These are phyloP conservation scores for Drymonia ruficornis DNA, from an alignment of 2,888 invertebrate species.

Conservation along the genomic window DNA sequence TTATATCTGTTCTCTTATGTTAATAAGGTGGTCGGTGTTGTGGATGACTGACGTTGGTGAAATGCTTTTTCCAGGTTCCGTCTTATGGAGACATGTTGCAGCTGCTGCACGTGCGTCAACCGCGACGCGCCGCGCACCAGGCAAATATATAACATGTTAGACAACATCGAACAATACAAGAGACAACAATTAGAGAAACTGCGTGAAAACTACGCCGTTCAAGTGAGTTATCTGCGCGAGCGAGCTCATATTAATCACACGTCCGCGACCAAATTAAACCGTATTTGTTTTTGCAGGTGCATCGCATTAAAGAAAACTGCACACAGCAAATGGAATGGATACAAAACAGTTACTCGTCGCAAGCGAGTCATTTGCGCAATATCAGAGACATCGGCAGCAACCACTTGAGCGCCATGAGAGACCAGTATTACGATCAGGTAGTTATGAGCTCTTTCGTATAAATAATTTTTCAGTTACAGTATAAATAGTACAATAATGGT, in stretches of 20 bases:
- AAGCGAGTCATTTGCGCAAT: conserved; percentile 93
- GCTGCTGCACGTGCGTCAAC: conserved; percentile 90
- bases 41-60: conserved; percentile 9
- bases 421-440: conserved; percentile 97
- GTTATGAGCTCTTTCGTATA: conserved; percentile 20
- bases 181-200: conserved; percentile 94
- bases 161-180: conserved; percentile 96
- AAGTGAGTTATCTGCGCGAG: conserved; percentile 79
- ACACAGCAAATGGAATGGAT: conserved; percentile 97
- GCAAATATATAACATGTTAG: conserved; percentile 94
- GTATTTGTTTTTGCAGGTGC: conserved; percentile 84
- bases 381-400: conserved; percentile 96
- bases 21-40: not conserved
- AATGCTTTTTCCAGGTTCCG: conserved; percentile 86
- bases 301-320: conserved; percentile 96
- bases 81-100: conserved; percentile 89
- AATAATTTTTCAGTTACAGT: not conserved
- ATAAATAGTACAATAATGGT: not conserved
- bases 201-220: conserved; percentile 95
- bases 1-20: conserved; percentile 3
- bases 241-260: not conserved
- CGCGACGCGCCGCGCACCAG: conserved; percentile 91
- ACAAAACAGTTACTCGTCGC: conserved; percentile 94
- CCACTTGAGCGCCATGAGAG: conserved; percentile 93
- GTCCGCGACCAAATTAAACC: not conserved